These are phyloP conservation scores for Maccullochella peelii DNA, from an alignment of 2,113 vertebrate genomes.

Conservation along the genomic window DNA sequence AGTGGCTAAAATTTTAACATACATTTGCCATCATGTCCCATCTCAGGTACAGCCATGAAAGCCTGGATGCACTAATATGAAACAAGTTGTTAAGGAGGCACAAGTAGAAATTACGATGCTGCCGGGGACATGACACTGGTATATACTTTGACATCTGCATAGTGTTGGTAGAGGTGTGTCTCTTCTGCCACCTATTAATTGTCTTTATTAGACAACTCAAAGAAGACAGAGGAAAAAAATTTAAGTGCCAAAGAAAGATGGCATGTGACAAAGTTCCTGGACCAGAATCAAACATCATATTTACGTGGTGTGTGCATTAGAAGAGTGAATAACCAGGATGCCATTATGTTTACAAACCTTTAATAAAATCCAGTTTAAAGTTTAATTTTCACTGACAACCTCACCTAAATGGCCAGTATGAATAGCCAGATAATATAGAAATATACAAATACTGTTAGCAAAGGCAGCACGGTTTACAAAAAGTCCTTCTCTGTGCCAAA, in stretches of 20 bases:
- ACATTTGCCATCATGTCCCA: background rate
- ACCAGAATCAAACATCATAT: background rate
- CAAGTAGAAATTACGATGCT: background rate
- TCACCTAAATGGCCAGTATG: conserved; percentile 18
- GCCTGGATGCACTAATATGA: background rate
- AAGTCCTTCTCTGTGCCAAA: conserved; percentile 14
- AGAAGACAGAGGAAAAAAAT: too few relatives aligned
- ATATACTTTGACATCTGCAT: background rate
- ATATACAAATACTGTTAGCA: conserved; percentile 30
- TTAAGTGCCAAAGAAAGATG: background rate
- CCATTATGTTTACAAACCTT: conserved; percentile 27
- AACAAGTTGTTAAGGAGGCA: background rate
- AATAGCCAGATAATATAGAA: conserved; percentile 19
- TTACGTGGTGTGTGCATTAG: background rate
- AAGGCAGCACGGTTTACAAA: conserved; percentile 48
- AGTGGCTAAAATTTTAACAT: background rate
- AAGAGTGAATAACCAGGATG: background rate
- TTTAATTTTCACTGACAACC: conserved; percentile 7
- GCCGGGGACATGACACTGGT: background rate
- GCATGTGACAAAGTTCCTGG: background rate
- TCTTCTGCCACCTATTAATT: background rate
- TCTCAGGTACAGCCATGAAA: background rate
- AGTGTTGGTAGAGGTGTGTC: background rate
- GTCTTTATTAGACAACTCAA: background rate
- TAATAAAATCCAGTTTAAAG: conserved; percentile 27